These are phyloP conservation scores for Hippoglossus stenolepis DNA, from an alignment of 2,113 vertebrate genomes.

Conservation along the genomic window DNA sequence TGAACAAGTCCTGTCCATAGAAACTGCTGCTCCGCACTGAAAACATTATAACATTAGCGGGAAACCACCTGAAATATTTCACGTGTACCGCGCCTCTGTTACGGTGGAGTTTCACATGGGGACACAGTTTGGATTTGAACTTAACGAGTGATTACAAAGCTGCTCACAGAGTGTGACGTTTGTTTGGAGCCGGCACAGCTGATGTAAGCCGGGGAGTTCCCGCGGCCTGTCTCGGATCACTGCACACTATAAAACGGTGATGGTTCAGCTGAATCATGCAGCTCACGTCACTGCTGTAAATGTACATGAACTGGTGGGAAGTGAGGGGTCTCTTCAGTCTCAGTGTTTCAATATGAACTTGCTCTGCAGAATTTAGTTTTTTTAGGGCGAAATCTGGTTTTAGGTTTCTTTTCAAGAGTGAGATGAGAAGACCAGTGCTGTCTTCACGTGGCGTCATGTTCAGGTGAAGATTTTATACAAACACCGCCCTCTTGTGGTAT, in stretches of 20 bases:
- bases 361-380: too few species aligned
- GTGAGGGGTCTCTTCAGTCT: neutral
- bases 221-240: neutral
- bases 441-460: neutral
- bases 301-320: conserved; percentile 25
- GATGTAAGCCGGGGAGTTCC: conserved; percentile 4
- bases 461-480: neutral
- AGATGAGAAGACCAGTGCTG: neutral
- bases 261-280: neutral
- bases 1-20: too few species aligned
- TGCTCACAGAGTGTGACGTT: neutral
- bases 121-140: neutral
- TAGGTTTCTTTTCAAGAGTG: too few species aligned
- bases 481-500: neutral
- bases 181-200: neutral
- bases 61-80: too few species aligned
- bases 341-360: conserved; percentile 1
- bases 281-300: neutral
- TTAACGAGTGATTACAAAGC: conserved; percentile 4
- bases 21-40: too few species aligned
- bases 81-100: too few species aligned
- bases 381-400: too few species aligned
- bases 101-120: neutral
- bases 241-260: neutral
- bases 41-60: too few species aligned